A percentile compares a stretch with the other conserved stretches of the same genome.
Conservation (phyloP, 2,888 invertebrate species). For the Leptogaster cylindrica region DNA sequence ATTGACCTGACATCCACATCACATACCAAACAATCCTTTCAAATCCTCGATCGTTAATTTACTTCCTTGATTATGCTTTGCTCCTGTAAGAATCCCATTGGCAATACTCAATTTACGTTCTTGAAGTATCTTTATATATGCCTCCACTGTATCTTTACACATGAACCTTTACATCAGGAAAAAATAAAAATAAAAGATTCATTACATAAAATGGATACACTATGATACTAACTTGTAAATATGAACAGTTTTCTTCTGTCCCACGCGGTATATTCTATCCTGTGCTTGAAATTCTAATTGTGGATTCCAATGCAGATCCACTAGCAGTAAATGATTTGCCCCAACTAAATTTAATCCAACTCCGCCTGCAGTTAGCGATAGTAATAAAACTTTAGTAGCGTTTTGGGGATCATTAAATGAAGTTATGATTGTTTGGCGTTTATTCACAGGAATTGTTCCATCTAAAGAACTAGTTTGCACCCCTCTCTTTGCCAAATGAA, state of each 20-base stretch:
- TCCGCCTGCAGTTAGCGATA: constrained; percentile 92
- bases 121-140: constrained; percentile 81
- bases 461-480: constrained; percentile 72
- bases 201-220: background rate
- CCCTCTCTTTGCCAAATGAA: constrained; percentile 65
- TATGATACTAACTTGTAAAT: constrained; percentile 75
- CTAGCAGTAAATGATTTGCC: constrained; percentile 86
- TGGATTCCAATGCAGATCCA: constrained; percentile 98
- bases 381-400: constrained; percentile 72
- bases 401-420: constrained; percentile 71
- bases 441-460: constrained; percentile 76
- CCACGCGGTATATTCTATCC: constrained; percentile 91
- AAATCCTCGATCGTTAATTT: constrained; percentile 83
- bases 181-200: constrained; percentile 45
- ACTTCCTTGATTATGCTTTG: constrained; percentile 67
- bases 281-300: constrained; percentile 94
- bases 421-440: constrained; percentile 73
- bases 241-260: constrained; percentile 80
- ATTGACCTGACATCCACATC: too few relatives aligned
- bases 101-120: constrained; percentile 80
- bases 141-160: constrained; percentile 85
- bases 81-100: constrained; percentile 76
- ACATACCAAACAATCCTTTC: constrained; percentile 71
- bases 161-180: constrained; percentile 69
- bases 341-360: constrained; percentile 93